Conservation (phyloP, 2,797 vertebrate genomes). For the Glossophaga mutica region DNA sequence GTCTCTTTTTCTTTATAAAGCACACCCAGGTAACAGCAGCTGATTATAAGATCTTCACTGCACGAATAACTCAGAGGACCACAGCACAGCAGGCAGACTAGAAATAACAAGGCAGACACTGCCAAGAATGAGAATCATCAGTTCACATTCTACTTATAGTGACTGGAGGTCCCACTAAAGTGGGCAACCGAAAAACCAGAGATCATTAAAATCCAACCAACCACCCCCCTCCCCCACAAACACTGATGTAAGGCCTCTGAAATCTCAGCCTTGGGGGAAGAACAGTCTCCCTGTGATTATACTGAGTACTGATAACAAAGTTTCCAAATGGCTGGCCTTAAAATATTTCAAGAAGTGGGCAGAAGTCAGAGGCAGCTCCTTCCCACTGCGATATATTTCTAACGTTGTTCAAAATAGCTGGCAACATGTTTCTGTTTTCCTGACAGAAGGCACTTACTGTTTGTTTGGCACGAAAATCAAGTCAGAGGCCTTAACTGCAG, state of each 20-base stretch:
- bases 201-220: constrained; percentile 7
- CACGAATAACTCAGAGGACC: constrained; percentile 57
- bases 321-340: constrained; percentile 69
- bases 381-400: constrained; percentile 75
- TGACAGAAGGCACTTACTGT: constrained; percentile 75
- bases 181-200: constrained; percentile 29
- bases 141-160: constrained; percentile 27
- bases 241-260: constrained; percentile 9
- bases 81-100: constrained; percentile 51
- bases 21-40: constrained; percentile 49
- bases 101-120: constrained; percentile 61
- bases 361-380: constrained; percentile 76
- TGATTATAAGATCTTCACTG: constrained; percentile 59
- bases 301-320: constrained; percentile 45
- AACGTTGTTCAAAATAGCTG: constrained; percentile 77
- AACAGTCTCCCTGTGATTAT: constrained; percentile 33
- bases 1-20: constrained; percentile 56
- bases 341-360: constrained; percentile 76
- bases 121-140: constrained; percentile 51
- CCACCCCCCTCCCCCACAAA: background rate
- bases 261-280: background rate
- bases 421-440: constrained; percentile 77
- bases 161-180: background rate
- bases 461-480: constrained; percentile 67
- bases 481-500: constrained; percentile 19